Base-by-base conservation (phyloP, 2,888 invertebrate species). In the Phalera bucephala region DNA sequence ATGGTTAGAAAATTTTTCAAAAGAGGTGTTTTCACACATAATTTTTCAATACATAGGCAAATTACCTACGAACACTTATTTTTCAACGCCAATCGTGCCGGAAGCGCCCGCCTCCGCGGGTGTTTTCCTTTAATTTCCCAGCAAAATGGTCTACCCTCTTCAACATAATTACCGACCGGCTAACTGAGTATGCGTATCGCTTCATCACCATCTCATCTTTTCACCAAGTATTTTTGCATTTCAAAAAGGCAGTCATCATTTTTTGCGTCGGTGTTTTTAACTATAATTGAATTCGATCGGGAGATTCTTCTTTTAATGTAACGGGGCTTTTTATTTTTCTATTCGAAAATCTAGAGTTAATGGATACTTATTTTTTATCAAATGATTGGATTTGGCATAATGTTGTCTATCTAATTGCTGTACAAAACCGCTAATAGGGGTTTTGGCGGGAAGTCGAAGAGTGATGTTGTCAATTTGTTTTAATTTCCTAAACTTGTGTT, bases 121-220 rank as follows among this genome's bases (percentile, higher is more conserved):
- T 84, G 84, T 84, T 85, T 84, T 85, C 84, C 55, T 85, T 85
- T 80, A 75, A 85, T 85, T 84, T 84, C 73, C 73, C 69, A 67
- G 72, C 66, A 59, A 83, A 82, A 80, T 75, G 75, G 73, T 67
- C 68, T 69, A 58, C 73, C 71, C 75, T 79, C 75, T 69, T 74
- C 73, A 72, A 72, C 73, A 68, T 80, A 82, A 85, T 85, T 83
- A 82, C 74, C 51, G 57, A 63, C 52, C 58, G 53, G 64, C 71
- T 72, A 80, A 73, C 75, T 71, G 72, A 67, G 74, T 76, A 70
- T 72, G 57, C 52, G 52, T 63, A 78, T 79, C 72, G 72, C 66
- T 72, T 69, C 72, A 70, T 74, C 69, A 70, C 66, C 65, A 63
- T 61, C 71, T 70, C 71, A 64, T 69, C 70, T 67, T 64, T 66